Evolutionary conservation across 2,113 vertebrate species (phyloP), one percentile per base, ranked within the genome.

Genomic region (Mesembrinibis cayennensis): DNA sequence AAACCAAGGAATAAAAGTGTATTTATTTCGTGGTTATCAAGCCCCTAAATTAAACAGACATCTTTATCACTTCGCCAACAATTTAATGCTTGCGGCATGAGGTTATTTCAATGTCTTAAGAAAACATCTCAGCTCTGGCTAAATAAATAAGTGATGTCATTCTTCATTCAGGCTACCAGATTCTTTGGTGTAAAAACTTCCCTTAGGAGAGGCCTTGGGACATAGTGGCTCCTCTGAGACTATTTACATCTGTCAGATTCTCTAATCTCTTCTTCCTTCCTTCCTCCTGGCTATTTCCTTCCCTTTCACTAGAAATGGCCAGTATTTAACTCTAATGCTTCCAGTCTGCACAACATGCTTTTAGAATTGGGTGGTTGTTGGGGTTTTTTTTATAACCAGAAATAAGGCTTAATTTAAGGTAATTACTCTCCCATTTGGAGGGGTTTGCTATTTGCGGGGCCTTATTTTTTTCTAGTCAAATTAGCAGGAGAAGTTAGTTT

Each of bases 61-160:
- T 89, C 95, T 97, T 97, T 95, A 96, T 97, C 95, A 23, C 86
- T 91, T 95, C 66, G 38, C 96, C 96, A 98, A 84, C 95, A 95
- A 96, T 96, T 95, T 94, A 97, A 94, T 87, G 91, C 77, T 94
- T 92, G 96, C 30, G 97, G 97, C 95, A 90, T 53, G 82, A 83
- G 92, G 97, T 97, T 98, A 98, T 97, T 98, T 97, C 95, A 79
- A 96, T 83, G 95, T 69, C 91, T 96, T 94, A 97, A 95, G 97
- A 97, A 98, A 98, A 98, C 93, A 98, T 82, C 90, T 95, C 91
- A 65, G 62, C 84, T 95, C 95, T 89, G 86, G 95, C 97, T 97
- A 98, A 97, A 98, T 94, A 98, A 98, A 96, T 97, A 98, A 96
- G 79, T 98, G 97, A 98, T 97, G 96, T 98, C 97, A 98, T 90